Percentiles rank a stretch among this genome's conserved stretches.
Evolutionary conservation across 2,113 vertebrate species (phyloP).

Genomic region (Spea bombifrons): DNA sequence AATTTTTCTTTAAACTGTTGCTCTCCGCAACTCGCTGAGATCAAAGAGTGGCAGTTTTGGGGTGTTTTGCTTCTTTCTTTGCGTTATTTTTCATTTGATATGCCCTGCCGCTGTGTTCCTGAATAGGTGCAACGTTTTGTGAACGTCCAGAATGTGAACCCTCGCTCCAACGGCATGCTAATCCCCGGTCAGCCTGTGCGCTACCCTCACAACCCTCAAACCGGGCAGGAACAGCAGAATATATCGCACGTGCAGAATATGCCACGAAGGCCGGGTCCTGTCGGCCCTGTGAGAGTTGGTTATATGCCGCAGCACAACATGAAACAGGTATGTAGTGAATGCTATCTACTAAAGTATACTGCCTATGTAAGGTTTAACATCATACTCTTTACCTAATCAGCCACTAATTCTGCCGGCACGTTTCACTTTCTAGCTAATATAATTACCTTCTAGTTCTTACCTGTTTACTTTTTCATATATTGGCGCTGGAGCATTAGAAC

Average conservation of each 20-base stretch:
- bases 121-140: slow-evolving; percentile 60
- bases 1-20: no score
- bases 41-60: no score
- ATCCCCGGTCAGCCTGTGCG: slow-evolving; percentile 66
- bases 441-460: no score
- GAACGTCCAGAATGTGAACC: slow-evolving; percentile 71
- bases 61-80: no score
- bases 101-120: neutral
- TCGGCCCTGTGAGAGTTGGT: slow-evolving; percentile 68
- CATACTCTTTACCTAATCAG: no score
- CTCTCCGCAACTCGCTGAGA: no score
- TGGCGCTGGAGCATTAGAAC: neutral
- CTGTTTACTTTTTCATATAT: slow-evolving; percentile 35
- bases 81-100: neutral
- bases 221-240: neutral
- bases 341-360: neutral
- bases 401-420: no score
- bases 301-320: slow-evolving; percentile 74
- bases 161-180: slow-evolving; percentile 66
- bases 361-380: neutral
- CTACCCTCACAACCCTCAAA: slow-evolving; percentile 55
- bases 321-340: slow-evolving; percentile 65
- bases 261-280: slow-evolving; percentile 46
- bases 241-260: slow-evolving; percentile 31
- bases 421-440: no score